These are phyloP conservation scores for Aphodius sticticus DNA, from an alignment of 2,888 invertebrate species.

Conservation along the genomic window DNA sequence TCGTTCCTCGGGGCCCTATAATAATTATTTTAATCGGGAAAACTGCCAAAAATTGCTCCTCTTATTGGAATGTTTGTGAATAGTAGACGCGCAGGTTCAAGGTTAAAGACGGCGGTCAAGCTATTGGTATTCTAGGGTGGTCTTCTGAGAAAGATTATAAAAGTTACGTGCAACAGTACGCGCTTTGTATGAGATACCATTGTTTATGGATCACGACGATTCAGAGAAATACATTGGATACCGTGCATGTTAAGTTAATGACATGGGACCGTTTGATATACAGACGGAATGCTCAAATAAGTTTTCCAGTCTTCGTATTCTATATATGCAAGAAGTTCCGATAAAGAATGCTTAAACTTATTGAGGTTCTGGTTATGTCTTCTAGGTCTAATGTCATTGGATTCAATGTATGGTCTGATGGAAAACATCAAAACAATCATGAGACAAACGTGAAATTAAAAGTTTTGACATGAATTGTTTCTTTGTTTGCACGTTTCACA, in stretches of 20 bases:
- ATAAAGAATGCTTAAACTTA: neutral
- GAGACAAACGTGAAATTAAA: too few relatives aligned
- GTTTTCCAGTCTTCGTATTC: neutral
- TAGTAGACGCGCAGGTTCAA: neutral
- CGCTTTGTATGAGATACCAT: neutral
- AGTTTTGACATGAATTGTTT: too few relatives aligned
- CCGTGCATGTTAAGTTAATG: neutral
- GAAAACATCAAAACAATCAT: too few relatives aligned
- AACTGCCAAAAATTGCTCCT: neutral
- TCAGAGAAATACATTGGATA: neutral
- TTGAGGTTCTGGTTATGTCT: neutral
- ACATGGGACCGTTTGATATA: constrained; percentile 4
- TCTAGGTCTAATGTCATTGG: neutral
- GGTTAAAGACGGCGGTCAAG: neutral
- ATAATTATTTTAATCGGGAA: neutral
- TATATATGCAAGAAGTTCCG: neutral
- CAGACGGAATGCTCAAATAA: neutral
- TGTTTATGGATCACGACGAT: constrained; percentile 4
- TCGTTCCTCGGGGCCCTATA: neutral
- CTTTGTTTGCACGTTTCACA: too few relatives aligned
- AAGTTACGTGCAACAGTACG: neutral
- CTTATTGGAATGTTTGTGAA: neutral
- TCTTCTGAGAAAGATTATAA: neutral
- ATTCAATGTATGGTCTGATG: too few relatives aligned
- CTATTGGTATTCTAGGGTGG: neutral